A percentile compares a stretch with the other conserved stretches of the same genome.
Conservation (phyloP, 2,888 invertebrate species). For the Diadegma fenestrale region DNA sequence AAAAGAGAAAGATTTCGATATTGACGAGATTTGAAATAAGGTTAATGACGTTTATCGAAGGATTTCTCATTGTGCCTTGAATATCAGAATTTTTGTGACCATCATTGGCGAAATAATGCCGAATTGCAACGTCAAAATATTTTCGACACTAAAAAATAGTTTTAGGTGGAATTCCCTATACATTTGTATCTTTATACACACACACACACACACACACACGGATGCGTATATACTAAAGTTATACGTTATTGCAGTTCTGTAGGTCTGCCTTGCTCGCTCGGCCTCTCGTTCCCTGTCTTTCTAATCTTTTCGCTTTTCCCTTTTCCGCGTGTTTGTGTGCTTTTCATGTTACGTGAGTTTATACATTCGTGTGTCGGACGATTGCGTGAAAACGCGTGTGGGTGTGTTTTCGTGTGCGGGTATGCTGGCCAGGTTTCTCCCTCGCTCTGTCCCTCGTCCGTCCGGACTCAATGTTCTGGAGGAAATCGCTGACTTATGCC, state of each 20-base stretch:
- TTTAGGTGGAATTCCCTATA: background rate
- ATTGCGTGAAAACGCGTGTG: conserved; percentile 19
- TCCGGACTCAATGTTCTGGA: conserved; percentile 84
- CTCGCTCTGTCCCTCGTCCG: conserved; percentile 69
- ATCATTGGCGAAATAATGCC: background rate
- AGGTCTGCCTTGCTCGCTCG: conserved; percentile 33
- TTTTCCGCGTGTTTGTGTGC: conserved; percentile 24
- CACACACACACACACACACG: background rate
- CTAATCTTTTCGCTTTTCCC: conserved; percentile 34
- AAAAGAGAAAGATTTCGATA: background rate
- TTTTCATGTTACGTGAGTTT: conserved; percentile 43
- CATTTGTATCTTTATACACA: background rate
- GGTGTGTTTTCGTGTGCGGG: conserved; percentile 36
- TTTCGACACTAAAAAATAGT: background rate
- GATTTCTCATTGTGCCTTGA: background rate
- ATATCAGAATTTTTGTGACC: background rate
- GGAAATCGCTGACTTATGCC: conserved; percentile 85
- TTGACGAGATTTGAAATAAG: background rate
- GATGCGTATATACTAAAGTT: conserved; percentile 8
- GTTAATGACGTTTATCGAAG: background rate
- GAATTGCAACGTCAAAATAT: background rate
- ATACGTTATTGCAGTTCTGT: conserved; percentile 37
- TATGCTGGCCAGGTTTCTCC: conserved; percentile 29
- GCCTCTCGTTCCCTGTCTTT: conserved; percentile 27
- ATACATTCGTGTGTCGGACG: conserved; percentile 38